Base-by-base conservation (phyloP, 2,113 vertebrate species). In the Leptosomus discolor region DNA sequence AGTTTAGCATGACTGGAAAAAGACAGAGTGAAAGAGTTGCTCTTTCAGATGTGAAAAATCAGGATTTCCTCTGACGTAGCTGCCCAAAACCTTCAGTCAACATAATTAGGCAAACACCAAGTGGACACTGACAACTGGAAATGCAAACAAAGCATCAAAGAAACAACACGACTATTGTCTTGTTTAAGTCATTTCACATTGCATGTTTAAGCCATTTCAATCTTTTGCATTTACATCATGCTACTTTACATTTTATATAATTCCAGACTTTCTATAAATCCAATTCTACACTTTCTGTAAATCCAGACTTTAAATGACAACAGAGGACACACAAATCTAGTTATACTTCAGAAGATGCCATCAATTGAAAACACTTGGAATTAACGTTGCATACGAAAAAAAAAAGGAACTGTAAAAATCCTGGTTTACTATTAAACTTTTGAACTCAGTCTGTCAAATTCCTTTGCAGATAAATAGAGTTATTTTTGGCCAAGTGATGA, bases 391-490 rank as follows among this genome's bases (percentile, higher is more conserved):
- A 15, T 54, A 71, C 29, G 39, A 46, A 13, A 26, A 43, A 32
- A 43, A 41, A 41, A 37, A 6, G 54, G 57, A 82, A 48, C 24
- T 34, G 29, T 43, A 91, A 78, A 87, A 60, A 46, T 61, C 51
- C 50, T 53, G 5, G 2, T 91, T 91, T 89, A 67, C 39, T 54
- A 60, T 22, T 87, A 64, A 81, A 92, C 69, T 91, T 95, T 69
- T 95, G 61, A 97, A 94, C 73, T 79, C 83, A 73, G 48, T 45
- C 71, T 75, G 45, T 71, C 32, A 91, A 89, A 97, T 71, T 82
- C 57, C 65, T 94, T 63, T 89, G 50, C 73, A 95, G 77, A 94
- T 90, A 91, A 96, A 87, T 23, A 92, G 41, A 96, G 61, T 76
- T 96, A 61, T 85, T 92, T 80, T 76, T 82, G 76, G 41, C 41